These are phyloP conservation scores for Cherax quadricarinatus DNA, from an alignment of 1,140 invertebrate genomes.

Conservation along the genomic window DNA sequence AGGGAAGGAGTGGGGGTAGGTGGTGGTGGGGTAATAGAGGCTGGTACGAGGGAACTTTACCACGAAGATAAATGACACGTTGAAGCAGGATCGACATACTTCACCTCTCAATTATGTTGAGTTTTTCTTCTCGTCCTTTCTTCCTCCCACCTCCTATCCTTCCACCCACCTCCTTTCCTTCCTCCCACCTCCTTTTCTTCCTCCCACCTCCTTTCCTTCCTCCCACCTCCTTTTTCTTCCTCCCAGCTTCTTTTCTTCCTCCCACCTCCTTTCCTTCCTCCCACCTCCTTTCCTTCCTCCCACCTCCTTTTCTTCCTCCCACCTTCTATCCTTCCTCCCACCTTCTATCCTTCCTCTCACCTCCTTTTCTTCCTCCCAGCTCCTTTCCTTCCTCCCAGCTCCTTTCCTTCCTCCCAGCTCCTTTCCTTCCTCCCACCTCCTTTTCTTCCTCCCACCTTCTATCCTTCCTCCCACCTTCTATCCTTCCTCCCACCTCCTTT, in stretches of 20 bases:
- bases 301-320: conserved; percentile 8
- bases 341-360: background rate
- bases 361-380: background rate
- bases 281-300: background rate
- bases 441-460: background rate
- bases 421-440: background rate
- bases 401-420: too few species aligned
- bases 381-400: too few species aligned
- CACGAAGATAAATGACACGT: too few species aligned
- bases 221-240: background rate
- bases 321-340: background rate
- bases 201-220: background rate
- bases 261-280: conserved; percentile 1
- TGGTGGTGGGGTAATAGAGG: too few species aligned
- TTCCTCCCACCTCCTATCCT: background rate
- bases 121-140: background rate
- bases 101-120: background rate
- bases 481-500: background rate
- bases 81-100: too few species aligned
- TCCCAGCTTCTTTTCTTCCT: background rate
- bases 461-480: background rate
- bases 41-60: too few species aligned
- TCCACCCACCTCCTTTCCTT: background rate
- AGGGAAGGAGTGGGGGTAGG: too few species aligned
- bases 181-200: background rate